A percentile compares a stretch with the other conserved stretches of the same genome.
These are phyloP conservation scores for Aporophyla nigra DNA, from an alignment of 2,888 invertebrate genomes.

Conservation along the genomic window DNA sequence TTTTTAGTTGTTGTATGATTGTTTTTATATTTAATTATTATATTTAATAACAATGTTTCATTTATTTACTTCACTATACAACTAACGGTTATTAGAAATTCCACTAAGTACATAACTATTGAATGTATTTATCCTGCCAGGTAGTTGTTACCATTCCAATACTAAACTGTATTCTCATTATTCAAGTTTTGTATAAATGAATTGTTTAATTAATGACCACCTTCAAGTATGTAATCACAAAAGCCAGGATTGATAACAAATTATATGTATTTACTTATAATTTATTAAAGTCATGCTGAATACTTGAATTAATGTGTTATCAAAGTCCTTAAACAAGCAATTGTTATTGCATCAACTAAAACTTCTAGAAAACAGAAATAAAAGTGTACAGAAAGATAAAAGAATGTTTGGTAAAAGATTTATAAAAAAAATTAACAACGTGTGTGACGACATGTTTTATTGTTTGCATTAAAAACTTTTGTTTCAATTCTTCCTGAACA, in stretches of 20 bases:
- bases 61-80: background rate
- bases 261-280: background rate
- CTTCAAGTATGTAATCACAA: background rate
- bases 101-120: background rate
- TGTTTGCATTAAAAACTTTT: conserved; percentile 30
- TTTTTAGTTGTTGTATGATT: background rate
- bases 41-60: background rate
- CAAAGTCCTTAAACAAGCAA: conserved; percentile 27
- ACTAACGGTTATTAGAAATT: background rate
- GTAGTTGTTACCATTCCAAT: background rate
- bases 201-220: background rate
- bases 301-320: conserved; percentile 20
- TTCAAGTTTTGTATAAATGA: background rate
- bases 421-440: background rate
- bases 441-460: conserved; percentile 16
- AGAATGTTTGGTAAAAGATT: conserved; percentile 19
- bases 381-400: conserved; percentile 15
- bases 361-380: conserved; percentile 25
- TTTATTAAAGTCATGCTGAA: conserved; percentile 21
- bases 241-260: background rate
- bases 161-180: background rate
- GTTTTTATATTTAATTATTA: background rate
- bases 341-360: conserved; percentile 21
- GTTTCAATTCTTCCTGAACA: conserved; percentile 38
- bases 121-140: conserved; percentile 12